Evolutionary conservation across 2,888 invertebrate genomes (phyloP).

Genomic region (Hololepta plana): DNA sequence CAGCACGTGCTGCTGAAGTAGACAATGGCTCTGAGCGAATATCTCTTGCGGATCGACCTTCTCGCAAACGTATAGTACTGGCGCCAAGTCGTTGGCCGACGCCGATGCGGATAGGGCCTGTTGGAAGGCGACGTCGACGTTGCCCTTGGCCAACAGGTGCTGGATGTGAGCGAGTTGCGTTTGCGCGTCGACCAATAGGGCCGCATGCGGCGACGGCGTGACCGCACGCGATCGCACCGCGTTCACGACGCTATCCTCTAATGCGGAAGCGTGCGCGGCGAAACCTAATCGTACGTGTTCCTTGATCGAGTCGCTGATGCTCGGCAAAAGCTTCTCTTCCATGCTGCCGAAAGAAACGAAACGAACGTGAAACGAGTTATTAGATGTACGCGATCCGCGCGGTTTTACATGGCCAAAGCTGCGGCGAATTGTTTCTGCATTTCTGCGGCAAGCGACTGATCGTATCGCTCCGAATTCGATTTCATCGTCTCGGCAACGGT

Average conservation of each 20-base stretch:
- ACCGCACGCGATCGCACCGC: constrained; percentile 52
- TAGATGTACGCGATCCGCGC: background rate
- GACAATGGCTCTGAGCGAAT: constrained; percentile 48
- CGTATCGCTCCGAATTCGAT: constrained; percentile 21
- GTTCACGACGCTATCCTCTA: constrained; percentile 37
- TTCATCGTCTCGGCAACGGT: constrained; percentile 23
- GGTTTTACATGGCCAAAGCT: constrained; percentile 21
- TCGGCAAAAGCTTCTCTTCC: constrained; percentile 24
- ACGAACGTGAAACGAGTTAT: constrained; percentile 2
- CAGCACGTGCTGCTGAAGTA: constrained; percentile 73
- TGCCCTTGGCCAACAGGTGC: constrained; percentile 47
- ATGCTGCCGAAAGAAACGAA: constrained; percentile 20
- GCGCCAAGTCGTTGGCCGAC: constrained; percentile 65
- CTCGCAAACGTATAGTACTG: constrained; percentile 77
- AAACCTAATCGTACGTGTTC: constrained; percentile 30
- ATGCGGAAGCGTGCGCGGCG: constrained; percentile 38
- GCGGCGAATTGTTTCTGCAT: constrained; percentile 23
- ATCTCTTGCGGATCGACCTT: constrained; percentile 62
- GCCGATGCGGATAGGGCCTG: constrained; percentile 48
- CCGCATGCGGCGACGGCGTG: constrained; percentile 53
- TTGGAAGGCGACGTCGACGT: constrained; percentile 77
- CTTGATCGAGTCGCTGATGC: constrained; percentile 24
- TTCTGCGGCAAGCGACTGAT: constrained; percentile 18
- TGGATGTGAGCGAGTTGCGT: constrained; percentile 50
- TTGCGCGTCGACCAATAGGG: too few species aligned